Evolutionary conservation across 2,797 vertebrate species (phyloP), one percentile per base, ranked within the genome.

Genomic region (Todus mexicanus): DNA sequence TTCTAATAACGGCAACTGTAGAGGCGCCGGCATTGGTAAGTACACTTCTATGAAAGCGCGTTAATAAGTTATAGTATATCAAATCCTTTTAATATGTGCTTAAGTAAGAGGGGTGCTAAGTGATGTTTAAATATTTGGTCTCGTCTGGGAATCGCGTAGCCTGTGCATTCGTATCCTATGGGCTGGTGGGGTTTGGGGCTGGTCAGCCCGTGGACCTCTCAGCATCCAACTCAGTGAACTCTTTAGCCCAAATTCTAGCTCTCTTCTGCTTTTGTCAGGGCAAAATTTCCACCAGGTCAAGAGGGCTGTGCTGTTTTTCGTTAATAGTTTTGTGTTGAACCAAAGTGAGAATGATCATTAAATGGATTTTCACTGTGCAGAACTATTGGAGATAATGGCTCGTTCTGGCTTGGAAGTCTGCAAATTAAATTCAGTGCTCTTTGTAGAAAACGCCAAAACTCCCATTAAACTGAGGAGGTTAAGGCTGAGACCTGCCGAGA

Each of bases 1-100:
- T 97, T 98, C 98, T 73, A 98, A 98, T 95, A 99, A 98, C 16
- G 97, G 98, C 65, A 98, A 99, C 97, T 99, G 99, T 95, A 98
- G 98, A 97, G 98, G 98, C 50, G 66, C 97, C 2, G 84, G 93
- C 90, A 95, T 92, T 12, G 97, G 98, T 98, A 84, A 98, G 98
- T 98, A 95, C 27, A 18, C 54, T n/a, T 76, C 10, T 71, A 42
- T 87, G 35, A 81, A 95, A 45, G 66, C 60, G 5, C 53, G 7
- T n/a, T 66, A 38, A 47, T 84, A 64, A 80, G 9, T 40, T 86
- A 5, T 45, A 56, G 16, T 66, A 60, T 82, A 70, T 57, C 69
- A 68, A 61, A 37, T 75, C 11, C 20, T 51, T 83, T 68, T 53
- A 51, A 33, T 45, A 27, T 42, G 66, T 83, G 10, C 63, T 23